Evolutionary conservation across 2,797 vertebrate genomes (phyloP).

Genomic region (Hirundo rustica): DNA sequence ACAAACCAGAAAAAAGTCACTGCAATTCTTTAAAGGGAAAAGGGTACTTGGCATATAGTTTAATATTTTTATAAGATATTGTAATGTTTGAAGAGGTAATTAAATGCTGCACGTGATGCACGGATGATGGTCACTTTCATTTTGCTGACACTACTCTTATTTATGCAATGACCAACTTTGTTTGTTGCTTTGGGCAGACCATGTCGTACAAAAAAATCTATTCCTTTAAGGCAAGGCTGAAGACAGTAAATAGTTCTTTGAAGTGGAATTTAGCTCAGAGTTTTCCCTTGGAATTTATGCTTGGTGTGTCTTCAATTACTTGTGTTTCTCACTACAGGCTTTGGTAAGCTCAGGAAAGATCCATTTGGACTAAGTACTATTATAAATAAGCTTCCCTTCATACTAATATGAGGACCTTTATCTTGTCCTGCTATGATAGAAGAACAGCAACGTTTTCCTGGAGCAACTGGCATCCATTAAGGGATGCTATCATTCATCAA

Average conservation of each 20-base stretch:
- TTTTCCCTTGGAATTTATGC: background rate
- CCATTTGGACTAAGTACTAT: background rate
- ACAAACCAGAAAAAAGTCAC: background rate
- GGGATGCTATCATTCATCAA: background rate
- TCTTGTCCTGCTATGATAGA: background rate
- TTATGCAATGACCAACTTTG: background rate
- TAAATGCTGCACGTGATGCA: background rate
- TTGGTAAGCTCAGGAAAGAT: background rate
- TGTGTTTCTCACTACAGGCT: background rate
- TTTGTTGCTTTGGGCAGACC: background rate
- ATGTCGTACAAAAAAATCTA: background rate
- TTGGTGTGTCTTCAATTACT: background rate
- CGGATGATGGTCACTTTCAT: background rate
- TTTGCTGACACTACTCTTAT: background rate
- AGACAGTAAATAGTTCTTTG: background rate
- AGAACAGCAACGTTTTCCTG: background rate
- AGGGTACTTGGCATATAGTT: background rate
- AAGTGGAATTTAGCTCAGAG: background rate
- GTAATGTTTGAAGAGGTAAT: background rate
- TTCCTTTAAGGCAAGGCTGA: background rate
- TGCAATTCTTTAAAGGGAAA: background rate
- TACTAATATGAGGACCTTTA: background rate
- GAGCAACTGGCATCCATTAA: background rate
- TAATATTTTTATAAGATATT: background rate
- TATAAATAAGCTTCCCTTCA: background rate